Evolutionary conservation across 2,797 vertebrate genomes (phyloP).

Genomic region (Coendou prehensilis): DNA sequence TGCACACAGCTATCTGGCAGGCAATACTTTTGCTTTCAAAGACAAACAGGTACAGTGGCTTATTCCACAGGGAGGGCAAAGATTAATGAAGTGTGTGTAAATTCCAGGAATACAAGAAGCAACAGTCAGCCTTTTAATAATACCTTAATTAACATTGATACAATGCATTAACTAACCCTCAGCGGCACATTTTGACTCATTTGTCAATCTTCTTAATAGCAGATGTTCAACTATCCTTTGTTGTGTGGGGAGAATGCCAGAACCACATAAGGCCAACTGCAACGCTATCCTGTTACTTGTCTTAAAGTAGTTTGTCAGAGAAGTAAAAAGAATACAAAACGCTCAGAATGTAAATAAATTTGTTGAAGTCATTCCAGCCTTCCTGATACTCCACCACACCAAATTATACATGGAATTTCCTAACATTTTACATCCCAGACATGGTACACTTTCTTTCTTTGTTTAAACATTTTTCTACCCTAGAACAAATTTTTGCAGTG

Average conservation of each 20-base stretch:
- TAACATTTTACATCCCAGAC: neutral
- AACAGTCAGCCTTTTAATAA: constrained; percentile 72
- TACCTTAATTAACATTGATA: constrained; percentile 72
- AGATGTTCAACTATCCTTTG: constrained; percentile 60
- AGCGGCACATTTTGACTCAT: constrained; percentile 62
- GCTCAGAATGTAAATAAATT: neutral
- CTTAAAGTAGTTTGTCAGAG: neutral
- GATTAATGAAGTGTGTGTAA: constrained; percentile 75
- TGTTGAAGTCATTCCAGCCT: neutral
- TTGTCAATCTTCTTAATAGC: constrained; percentile 62
- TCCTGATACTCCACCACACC: neutral
- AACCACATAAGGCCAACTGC: neutral
- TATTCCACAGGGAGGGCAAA: constrained; percentile 71
- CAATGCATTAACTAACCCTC: constrained; percentile 74
- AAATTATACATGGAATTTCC: neutral
- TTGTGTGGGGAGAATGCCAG: constrained; percentile 1
- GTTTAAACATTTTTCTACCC: neutral
- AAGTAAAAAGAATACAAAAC: constrained; percentile 28
- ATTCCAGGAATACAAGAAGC: constrained; percentile 60
- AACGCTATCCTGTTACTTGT: neutral
- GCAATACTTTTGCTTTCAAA: constrained; percentile 29
- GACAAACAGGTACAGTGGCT: constrained; percentile 73
- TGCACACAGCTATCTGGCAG: constrained; percentile 61
- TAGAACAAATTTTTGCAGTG: neutral
- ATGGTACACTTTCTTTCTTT: neutral